phyloP scores from a whole-genome alignment of 2,113 vertebrate genomes.

The Gorsachius goisagi region DNA sequence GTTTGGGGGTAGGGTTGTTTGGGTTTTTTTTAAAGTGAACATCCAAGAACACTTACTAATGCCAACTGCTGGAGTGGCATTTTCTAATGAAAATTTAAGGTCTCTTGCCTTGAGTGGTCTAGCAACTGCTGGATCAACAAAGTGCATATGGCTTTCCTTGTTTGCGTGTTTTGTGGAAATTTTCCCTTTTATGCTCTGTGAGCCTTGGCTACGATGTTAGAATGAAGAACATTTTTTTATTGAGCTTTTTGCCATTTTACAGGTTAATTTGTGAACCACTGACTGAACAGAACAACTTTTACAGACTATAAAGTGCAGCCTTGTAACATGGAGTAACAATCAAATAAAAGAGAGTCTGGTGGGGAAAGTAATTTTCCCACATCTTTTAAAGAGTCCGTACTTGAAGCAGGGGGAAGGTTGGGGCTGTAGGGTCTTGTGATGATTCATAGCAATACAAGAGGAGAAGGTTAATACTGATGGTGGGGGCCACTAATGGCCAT shows the following conservation, averaged over 20 bases:
- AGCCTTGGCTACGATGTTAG: not conserved
- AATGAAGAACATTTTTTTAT: conserved; percentile 4
- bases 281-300: conserved; percentile 27
- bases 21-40: not conserved
- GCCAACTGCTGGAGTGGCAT: not conserved
- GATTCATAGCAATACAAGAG: not conserved
- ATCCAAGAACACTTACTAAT: not conserved
- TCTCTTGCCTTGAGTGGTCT: not conserved
- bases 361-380: not conserved
- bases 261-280: conserved; percentile 30
- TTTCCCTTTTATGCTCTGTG: not conserved
- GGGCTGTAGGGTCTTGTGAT: not conserved
- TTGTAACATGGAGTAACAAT: conserved; percentile 3
- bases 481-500: not conserved
- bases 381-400: not conserved
- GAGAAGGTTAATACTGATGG: not conserved
- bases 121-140: not conserved
- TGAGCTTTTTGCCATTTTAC: conserved; percentile 28
- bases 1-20: too few relatives aligned
- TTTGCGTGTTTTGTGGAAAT: not conserved
- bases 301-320: conserved; percentile 16
- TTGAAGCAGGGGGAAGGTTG: not conserved
- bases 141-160: not conserved
- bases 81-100: not conserved
- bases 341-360: not conserved